Conservation (phyloP, 2,888 invertebrate genomes). For the Stenurella melanura region DNA sequence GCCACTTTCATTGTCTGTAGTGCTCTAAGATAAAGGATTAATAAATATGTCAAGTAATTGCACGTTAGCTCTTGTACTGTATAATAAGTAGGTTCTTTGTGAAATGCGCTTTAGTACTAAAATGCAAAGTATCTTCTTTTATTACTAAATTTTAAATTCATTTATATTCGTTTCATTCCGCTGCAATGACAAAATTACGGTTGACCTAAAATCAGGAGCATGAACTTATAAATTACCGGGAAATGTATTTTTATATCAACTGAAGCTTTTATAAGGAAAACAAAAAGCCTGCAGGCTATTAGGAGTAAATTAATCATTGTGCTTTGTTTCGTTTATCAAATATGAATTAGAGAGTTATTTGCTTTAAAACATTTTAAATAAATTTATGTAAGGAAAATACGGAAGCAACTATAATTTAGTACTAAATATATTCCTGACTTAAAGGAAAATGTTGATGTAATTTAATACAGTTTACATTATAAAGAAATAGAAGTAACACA, state of each 20-base stretch:
- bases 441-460: neutral
- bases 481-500: too few relatives aligned
- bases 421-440: neutral
- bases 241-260: neutral
- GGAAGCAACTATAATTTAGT: neutral
- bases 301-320: neutral
- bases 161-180: neutral
- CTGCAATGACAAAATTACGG: neutral
- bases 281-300: neutral
- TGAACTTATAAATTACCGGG: neutral
- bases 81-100: too few relatives aligned
- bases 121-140: neutral
- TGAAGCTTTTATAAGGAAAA: neutral
- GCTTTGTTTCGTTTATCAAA: neutral
- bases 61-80: too few relatives aligned
- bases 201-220: neutral
- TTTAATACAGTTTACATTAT: too few relatives aligned
- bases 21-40: too few relatives aligned
- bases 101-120: too few relatives aligned
- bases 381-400: neutral
- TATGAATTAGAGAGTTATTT: neutral
- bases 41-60: too few relatives aligned
- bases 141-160: neutral
- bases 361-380: neutral
- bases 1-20: too few relatives aligned